These are phyloP conservation scores for Cataglyphis rosenhaueri DNA, from an alignment of 2,888 invertebrate species.

Conservation along the genomic window DNA sequence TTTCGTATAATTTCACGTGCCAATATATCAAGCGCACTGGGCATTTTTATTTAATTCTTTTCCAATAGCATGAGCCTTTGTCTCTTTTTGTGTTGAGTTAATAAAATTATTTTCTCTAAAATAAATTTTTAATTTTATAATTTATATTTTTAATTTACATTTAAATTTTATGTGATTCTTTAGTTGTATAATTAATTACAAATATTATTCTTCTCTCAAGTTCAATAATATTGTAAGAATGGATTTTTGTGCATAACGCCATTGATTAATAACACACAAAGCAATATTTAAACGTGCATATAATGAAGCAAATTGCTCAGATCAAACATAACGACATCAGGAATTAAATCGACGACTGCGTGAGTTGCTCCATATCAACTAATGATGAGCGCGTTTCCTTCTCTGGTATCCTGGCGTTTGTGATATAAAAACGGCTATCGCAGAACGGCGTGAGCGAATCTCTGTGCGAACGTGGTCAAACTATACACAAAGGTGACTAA, in stretches of 20 bases:
- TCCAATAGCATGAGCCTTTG: background rate
- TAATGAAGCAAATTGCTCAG: background rate
- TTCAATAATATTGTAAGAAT: background rate
- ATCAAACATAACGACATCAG: background rate
- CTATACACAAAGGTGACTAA: constrained; percentile 69
- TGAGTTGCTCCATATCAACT: constrained; percentile 69
- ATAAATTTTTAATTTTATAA: background rate
- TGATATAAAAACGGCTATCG: constrained; percentile 68
- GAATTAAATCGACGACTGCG: constrained; percentile 43
- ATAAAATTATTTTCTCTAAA: background rate
- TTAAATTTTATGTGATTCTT: background rate
- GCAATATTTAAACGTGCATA: background rate
- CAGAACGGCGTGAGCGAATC: constrained; percentile 55
- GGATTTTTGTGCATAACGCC: background rate
- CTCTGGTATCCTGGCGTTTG: constrained; percentile 68
- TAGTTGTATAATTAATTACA: background rate
- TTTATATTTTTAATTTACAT: background rate
- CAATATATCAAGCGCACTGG: background rate
- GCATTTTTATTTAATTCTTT: background rate
- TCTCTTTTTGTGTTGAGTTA: background rate
- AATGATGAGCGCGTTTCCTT: constrained; percentile 71
- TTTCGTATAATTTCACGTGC: background rate
- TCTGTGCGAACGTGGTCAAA: constrained; percentile 62
- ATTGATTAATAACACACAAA: background rate
- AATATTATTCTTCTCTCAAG: background rate